phyloP scores from a whole-genome alignment of 2,888 invertebrate species.

The Drosophila stalkeri region DNA sequence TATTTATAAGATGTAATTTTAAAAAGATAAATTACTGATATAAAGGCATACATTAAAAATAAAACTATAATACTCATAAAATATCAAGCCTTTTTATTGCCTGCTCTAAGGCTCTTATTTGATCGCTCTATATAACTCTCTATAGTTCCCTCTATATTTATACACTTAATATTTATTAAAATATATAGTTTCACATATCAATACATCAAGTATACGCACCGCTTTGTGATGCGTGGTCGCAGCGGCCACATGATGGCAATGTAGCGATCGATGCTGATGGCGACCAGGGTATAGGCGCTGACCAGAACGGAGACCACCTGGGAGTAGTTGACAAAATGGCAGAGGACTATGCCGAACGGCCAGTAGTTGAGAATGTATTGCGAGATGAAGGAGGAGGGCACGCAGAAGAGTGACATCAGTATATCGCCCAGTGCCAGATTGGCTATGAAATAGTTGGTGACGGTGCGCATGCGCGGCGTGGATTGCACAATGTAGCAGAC shows the following conservation, averaged over 20 bases:
- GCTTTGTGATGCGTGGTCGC: conserved; percentile 91
- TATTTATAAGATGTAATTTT: too few relatives aligned
- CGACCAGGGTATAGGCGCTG: conserved; percentile 95
- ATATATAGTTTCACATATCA: neutral
- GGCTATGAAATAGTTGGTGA: conserved; percentile 96
- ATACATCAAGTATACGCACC: conserved; percentile 74
- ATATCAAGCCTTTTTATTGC: too few relatives aligned
- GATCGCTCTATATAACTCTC: too few relatives aligned
- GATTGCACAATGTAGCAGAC: conserved; percentile 95
- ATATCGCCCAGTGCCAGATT: conserved; percentile 96
- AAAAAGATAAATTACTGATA: too few relatives aligned
- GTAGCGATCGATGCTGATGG: conserved; percentile 95
- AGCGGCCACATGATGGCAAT: conserved; percentile 96
- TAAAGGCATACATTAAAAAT: too few relatives aligned
- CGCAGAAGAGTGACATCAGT: conserved; percentile 95
- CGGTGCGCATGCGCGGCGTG: conserved; percentile 94
- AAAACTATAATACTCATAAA: too few relatives aligned
- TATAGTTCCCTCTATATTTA: neutral
- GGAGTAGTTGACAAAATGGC: conserved; percentile 92
- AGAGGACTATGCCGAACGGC: conserved; percentile 94
- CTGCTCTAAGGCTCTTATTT: too few relatives aligned
- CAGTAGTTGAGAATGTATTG: conserved; percentile 92
- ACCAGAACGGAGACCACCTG: conserved; percentile 93
- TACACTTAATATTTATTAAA: neutral
- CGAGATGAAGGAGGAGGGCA: conserved; percentile 95